Percentiles rank a stretch among this genome's conserved stretches.
Evolutionary conservation across 2,113 vertebrate genomes (phyloP).

Genomic region (Oreamnos americanus): DNA sequence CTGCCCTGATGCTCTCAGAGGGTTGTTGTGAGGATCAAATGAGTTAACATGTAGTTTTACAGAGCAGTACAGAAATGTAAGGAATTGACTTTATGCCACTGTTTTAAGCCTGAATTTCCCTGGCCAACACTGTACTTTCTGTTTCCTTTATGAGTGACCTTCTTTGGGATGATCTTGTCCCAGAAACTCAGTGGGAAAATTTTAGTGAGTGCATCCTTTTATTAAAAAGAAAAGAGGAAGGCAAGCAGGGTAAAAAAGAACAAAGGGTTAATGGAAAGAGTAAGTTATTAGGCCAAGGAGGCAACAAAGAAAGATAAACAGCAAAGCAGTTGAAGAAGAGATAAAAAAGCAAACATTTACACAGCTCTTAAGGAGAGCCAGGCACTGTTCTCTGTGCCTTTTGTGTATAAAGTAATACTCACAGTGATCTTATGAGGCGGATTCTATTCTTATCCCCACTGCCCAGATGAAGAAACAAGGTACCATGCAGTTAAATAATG

Average conservation of each 20-base stretch:
- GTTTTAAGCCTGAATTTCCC: background rate
- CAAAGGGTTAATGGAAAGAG: background rate
- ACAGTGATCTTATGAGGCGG: background rate
- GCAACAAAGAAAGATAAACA: background rate
- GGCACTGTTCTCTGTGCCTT: background rate
- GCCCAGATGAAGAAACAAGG: background rate
- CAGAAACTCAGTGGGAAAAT: background rate
- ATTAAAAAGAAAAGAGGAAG: background rate
- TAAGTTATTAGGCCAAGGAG: background rate
- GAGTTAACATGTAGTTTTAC: background rate
- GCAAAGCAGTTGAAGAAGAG: background rate
- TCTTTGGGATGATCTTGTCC: slow-evolving; percentile 28
- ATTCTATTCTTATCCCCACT: background rate
- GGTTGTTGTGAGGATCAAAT: background rate
- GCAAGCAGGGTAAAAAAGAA: background rate
- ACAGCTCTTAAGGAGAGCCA: background rate
- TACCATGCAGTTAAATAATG: background rate
- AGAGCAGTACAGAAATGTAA: background rate
- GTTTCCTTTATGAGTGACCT: background rate
- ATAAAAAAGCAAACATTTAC: background rate
- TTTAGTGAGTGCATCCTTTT: background rate
- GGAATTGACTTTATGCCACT: background rate
- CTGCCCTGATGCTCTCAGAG: background rate
- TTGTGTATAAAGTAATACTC: background rate
- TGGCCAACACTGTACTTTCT: background rate